Base-by-base conservation (phyloP, 1,140 invertebrate genomes). In the Portunus trituberculatus region DNA sequence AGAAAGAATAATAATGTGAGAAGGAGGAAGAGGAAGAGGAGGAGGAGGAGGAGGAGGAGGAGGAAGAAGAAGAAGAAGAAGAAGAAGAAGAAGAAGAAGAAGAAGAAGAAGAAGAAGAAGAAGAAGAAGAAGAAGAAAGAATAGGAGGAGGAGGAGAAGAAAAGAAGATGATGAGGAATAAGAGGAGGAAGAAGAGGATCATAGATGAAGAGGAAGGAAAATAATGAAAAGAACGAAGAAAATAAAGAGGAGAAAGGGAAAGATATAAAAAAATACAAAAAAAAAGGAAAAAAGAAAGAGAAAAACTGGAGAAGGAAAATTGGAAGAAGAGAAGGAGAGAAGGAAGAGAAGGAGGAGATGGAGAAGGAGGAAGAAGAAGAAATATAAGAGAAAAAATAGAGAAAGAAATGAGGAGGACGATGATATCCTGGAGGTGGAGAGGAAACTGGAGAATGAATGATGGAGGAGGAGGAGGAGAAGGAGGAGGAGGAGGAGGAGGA, bases 11-110 rank as follows among this genome's bases (percentile, higher is more conserved):
- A 14, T 20, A 20, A 76, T 76, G 67, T 25, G 67, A 25, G 20
- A 25, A n/a, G 67, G 67, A 76, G 67, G 67, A n/a, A 2, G 67
- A 76, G 67, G 67, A 76, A 8, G 67, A n/a, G n/a, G n/a, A 76
- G n/a, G 67, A n/a, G n/a, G 67, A 76, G 67, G 67, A 76, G n/a
- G 67, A n/a, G n/a, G 67, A 76, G 67, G 67, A 76, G 67, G n/a
- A n/a, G 67, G n/a, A 76, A 25, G n/a, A n/a, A 25, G 67, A 76
- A 8, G n/a, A n/a, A 20, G n/a, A 76, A 25, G 67, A 7, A n/a
- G n/a, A n/a, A 20, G 67, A n/a, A 8, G 16, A n/a, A 25, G n/a
- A 76, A 8, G 20, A n/a, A 8, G n/a, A 76, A 25, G 67, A 76
- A 8, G 8, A 76, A 25, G n/a, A 76, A 8, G 67, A n/a, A n/a